Percentiles rank a stretch among this genome's conserved stretches.
phyloP scores from a whole-genome alignment of 2,888 invertebrate species.

The Tipula unca region DNA sequence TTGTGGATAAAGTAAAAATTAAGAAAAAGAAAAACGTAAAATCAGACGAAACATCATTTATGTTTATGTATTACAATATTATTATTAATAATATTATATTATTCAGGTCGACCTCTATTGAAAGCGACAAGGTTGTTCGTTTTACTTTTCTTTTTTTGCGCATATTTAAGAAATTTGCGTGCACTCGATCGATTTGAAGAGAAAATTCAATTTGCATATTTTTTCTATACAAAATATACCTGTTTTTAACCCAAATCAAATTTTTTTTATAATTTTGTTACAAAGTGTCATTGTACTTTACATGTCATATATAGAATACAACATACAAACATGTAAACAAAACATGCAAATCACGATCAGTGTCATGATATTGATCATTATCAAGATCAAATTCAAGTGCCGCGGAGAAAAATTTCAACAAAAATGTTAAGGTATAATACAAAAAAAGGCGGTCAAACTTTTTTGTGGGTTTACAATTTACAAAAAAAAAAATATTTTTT shows the following conservation, averaged over 20 bases:
- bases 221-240: background rate
- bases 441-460: background rate
- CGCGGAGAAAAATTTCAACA: background rate
- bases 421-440: background rate
- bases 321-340: background rate
- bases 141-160: background rate
- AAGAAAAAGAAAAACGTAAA: background rate
- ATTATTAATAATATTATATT: background rate
- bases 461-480: background rate
- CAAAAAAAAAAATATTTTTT: too few relatives aligned
- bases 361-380: constrained; percentile 8
- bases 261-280: background rate
- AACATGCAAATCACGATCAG: constrained; percentile 8
- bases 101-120: constrained; percentile 14
- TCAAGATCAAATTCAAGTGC: background rate
- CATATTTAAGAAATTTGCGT: background rate
- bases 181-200: background rate
- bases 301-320: background rate
- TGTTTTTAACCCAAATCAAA: background rate
- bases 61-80: background rate
- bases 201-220: background rate
- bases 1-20: too few relatives aligned
- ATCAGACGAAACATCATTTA: background rate
- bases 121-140: constrained; percentile 8
- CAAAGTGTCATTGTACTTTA: background rate